Evolutionary conservation across 2,113 vertebrate species (phyloP), one percentile per base, ranked within the genome.

Genomic region (Calidris pugnax): DNA sequence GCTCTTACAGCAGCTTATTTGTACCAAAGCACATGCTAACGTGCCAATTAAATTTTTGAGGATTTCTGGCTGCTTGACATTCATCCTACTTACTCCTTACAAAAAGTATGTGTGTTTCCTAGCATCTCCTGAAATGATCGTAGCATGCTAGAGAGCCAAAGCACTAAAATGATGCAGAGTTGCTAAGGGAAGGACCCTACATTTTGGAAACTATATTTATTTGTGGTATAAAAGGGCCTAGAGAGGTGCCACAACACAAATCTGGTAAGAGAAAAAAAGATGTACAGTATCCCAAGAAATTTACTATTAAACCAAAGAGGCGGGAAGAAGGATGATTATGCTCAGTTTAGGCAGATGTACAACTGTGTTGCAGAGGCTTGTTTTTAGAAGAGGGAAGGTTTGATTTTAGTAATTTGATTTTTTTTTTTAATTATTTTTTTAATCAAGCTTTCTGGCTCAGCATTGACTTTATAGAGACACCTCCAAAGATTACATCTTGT

Each of bases 21-120:
- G 82, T 85, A 56, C 50, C 74, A 85, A 75, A 85, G 24, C 67
- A 74, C 2, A 8, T 33, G 26, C 86, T 47, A 74, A 16, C 6
- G 2, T 84, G 43, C 48, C 59, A 67, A 5, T 74, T 82, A 50
- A 57, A 7, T 71, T 85, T 88, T 82, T 94, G 60, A 77, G 62
- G 71, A 68, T 94, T 96, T 92, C 83, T 95, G 75, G 41, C 50
- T 55, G 92, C 74, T 96, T 67, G 78, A 86, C 14, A 33, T 73
- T 91, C 95, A n/a, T 95, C 26, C 50, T 80, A n/a, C 56, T 75
- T 91, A 45, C 8, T 51, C 6, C n/a, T 92, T 69, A 73, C 9
- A 71, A 67, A 83, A 92, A 76, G 22, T 43, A 22, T 24, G 6
- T 57, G 13, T 78, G 69, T 88, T 91, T 94, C 66, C 39, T 69